A percentile compares a stretch with the other conserved stretches of the same genome.
Conservation (phyloP, 2,797 vertebrate species). For the Hemitrygon akajei region DNA sequence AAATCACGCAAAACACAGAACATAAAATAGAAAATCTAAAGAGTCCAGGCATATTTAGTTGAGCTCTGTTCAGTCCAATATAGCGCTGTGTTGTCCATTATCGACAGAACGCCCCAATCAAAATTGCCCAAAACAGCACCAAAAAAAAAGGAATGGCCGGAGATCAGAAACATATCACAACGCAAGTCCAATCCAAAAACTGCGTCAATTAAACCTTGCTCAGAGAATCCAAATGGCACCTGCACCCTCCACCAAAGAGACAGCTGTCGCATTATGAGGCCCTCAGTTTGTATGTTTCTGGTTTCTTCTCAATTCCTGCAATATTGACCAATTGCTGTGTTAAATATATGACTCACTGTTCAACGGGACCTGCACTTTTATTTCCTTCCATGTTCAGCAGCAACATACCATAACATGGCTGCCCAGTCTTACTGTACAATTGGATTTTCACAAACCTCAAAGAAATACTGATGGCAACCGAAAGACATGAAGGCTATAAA, state of each 20-base stretch:
- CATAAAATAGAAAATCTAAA: too few relatives aligned
- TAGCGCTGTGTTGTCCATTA: too few relatives aligned
- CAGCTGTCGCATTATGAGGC: not conserved
- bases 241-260: not conserved
- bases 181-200: too few relatives aligned
- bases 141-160: too few relatives aligned
- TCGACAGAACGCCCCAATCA: too few relatives aligned
- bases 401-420: not conserved
- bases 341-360: not conserved
- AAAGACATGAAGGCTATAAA: not conserved
- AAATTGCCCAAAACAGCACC: too few relatives aligned
- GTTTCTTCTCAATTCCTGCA: not conserved
- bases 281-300: not conserved
- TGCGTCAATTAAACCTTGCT: too few relatives aligned
- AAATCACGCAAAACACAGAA: too few relatives aligned
- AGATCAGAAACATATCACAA: too few relatives aligned
- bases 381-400: not conserved
- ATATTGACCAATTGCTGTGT: not conserved
- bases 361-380: not conserved
- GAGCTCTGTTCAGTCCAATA: too few relatives aligned
- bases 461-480: constrained; percentile 8
- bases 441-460: constrained; percentile 21
- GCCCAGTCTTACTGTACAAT: not conserved
- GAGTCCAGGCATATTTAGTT: too few relatives aligned
- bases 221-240: not conserved